Percentiles rank a stretch among this genome's conserved stretches.
Evolutionary conservation across 2,888 invertebrate species (phyloP).

Genomic region (Odontothrips loti): DNA sequence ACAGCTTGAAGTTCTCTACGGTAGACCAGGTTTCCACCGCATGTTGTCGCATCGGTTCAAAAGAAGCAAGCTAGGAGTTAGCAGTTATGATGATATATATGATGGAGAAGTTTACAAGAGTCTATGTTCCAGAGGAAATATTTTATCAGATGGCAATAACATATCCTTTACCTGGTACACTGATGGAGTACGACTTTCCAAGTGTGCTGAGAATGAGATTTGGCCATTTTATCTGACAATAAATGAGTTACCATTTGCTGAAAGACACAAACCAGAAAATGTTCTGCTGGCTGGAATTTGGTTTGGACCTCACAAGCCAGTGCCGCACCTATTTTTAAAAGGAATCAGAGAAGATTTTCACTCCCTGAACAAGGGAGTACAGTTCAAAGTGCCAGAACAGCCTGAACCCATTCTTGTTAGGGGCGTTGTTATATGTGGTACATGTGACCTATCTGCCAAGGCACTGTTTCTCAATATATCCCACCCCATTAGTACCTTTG

Average conservation of each 20-base stretch:
- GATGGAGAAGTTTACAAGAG: not conserved
- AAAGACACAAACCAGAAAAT: conserved; percentile 34
- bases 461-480: conserved; percentile 33
- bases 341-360: conserved; percentile 25
- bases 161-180: conserved; percentile 37
- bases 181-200: conserved; percentile 38
- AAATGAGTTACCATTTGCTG: conserved; percentile 29
- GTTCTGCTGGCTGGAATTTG: conserved; percentile 35
- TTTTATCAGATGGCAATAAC: conserved; percentile 23
- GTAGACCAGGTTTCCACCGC: not conserved
- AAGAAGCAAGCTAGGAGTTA: conserved; percentile 2
- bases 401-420: not conserved
- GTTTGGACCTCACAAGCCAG: conserved; percentile 35
- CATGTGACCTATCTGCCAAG: conserved; percentile 31
- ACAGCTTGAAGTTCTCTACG: not conserved
- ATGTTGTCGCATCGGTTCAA: not conserved
- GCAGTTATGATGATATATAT: not conserved
- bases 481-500: conserved; percentile 30
- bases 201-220: conserved; percentile 35
- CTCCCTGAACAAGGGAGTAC: not conserved
- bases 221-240: conserved; percentile 36
- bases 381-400: not conserved
- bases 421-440: conserved; percentile 31
- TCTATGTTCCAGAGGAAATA: not conserved
- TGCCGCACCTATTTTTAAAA: conserved; percentile 31